Conservation (phyloP, 2,797 vertebrate species). For the Coilia nasus region DNA sequence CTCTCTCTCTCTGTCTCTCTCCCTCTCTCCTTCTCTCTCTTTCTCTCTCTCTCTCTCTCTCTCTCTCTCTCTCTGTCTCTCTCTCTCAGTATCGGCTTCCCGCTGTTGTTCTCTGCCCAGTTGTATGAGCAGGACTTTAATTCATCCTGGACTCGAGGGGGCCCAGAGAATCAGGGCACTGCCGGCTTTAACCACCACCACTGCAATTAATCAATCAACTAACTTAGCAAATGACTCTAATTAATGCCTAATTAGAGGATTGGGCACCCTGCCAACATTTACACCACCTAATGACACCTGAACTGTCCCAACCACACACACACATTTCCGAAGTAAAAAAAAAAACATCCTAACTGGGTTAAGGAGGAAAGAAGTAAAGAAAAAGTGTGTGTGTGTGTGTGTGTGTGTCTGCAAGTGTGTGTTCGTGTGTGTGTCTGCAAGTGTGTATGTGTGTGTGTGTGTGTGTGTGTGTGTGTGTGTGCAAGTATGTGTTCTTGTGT, state of each 20-base stretch:
- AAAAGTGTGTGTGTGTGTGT: no score
- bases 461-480: no score
- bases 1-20: neutral
- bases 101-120: neutral
- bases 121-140: slow-evolving; percentile 21
- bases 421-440: neutral
- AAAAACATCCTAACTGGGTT: neutral
- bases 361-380: neutral
- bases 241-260: slow-evolving; percentile 74
- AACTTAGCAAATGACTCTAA: slow-evolving; percentile 74
- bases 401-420: no score
- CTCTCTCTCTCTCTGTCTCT: neutral
- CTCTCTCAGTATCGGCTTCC: no score
- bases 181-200: slow-evolving; percentile 42
- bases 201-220: slow-evolving; percentile 80
- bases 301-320: slow-evolving; percentile 54
- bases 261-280: slow-evolving; percentile 68
- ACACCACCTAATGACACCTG: slow-evolving; percentile 44
- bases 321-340: slow-evolving; percentile 39
- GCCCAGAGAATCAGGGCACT: slow-evolving; percentile 62
- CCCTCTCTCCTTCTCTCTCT: neutral
- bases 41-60: neutral
- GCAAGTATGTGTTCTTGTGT: neutral
- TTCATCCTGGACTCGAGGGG: slow-evolving; percentile 14
- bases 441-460: no score